Evolutionary conservation across 2,113 vertebrate genomes (phyloP).

Genomic region (Labeo catla): DNA sequence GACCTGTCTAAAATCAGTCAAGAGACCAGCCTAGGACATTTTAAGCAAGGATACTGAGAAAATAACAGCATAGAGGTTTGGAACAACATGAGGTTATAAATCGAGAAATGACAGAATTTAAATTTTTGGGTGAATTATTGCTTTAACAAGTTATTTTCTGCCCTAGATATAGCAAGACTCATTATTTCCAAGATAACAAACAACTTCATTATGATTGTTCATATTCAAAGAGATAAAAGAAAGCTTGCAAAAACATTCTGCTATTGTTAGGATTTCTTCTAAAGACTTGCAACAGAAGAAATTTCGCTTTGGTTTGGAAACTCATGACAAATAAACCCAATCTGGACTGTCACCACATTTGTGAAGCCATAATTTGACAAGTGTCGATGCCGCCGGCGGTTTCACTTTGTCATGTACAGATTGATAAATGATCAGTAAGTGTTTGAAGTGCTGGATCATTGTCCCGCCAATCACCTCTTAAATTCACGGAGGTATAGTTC

Average conservation of each 20-base stretch:
- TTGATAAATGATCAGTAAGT: slow-evolving; percentile 51
- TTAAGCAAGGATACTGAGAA: background rate
- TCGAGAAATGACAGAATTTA: background rate
- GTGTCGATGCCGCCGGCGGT: background rate
- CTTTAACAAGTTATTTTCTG: background rate
- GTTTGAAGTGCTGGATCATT: slow-evolving; percentile 53
- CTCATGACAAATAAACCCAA: slow-evolving; percentile 30
- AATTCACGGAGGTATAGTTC: slow-evolving; percentile 24
- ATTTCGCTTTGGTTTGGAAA: slow-evolving; percentile 1
- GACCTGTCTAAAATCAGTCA: background rate
- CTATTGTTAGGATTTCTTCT: slow-evolving; percentile 8
- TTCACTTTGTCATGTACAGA: slow-evolving; percentile 19
- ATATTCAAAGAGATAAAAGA: background rate
- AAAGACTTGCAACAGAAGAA: background rate
- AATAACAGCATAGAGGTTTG: background rate
- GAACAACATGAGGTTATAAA: background rate
- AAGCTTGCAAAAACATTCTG: background rate
- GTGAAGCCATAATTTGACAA: slow-evolving; percentile 32
- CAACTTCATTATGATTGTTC: background rate
- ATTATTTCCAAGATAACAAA: background rate
- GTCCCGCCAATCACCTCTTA: slow-evolving; percentile 52
- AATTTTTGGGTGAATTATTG: slow-evolving; percentile 15
- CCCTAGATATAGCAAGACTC: background rate
- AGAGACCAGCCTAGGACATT: background rate
- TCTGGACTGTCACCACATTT: slow-evolving; percentile 26